Evolutionary conservation across 2,113 vertebrate species (phyloP), one percentile per base, ranked within the genome.

Genomic region (Saccopteryx leptura): DNA sequence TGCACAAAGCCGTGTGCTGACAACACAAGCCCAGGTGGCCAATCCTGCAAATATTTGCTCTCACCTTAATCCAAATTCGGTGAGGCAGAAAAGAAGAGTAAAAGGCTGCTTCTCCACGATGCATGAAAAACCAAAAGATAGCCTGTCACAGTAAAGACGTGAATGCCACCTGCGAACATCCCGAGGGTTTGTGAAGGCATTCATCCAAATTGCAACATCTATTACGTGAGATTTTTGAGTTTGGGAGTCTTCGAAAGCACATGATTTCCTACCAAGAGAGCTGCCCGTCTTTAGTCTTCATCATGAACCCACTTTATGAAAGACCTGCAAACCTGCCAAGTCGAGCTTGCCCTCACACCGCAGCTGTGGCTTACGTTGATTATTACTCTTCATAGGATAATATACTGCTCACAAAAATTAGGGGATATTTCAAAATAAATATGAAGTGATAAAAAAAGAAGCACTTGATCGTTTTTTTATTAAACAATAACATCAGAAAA

Each of bases 71-170:
- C 76, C 26, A 94, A 61, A 93, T 88, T 68, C 68, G 7, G 46
- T 11, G 31, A 63, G 28, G 50, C 24, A 63, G 50, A 68, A 75
- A 78, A 79, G 33, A 79, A 80, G 60, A 79, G 0, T 2, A 76
- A 58, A 50, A 85, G 66, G 69, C 48, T 91, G 75, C 33, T 96
- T 89, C 85, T 91, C 50, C 24, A 56, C 12, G 52, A 39, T 31
- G 79, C 4, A 19, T 0, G 8, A 82, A 89, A 89, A 84, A 3
- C 12, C 23, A 33, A 71, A 84, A 58, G 26, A 60, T 58, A 84
- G 63, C 13, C 9, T 52, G 9, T 11, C 52, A 60, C 10, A 21
- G 18, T 69, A 13, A 89, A 91, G 61, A 61, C 7, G 52, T 2
- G 1, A 61, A 9, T 33, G 28, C 31, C 5, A 26, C n/a, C 12